These are phyloP conservation scores for Ceramica pisi DNA, from an alignment of 2,888 invertebrate species.

Conservation along the genomic window DNA sequence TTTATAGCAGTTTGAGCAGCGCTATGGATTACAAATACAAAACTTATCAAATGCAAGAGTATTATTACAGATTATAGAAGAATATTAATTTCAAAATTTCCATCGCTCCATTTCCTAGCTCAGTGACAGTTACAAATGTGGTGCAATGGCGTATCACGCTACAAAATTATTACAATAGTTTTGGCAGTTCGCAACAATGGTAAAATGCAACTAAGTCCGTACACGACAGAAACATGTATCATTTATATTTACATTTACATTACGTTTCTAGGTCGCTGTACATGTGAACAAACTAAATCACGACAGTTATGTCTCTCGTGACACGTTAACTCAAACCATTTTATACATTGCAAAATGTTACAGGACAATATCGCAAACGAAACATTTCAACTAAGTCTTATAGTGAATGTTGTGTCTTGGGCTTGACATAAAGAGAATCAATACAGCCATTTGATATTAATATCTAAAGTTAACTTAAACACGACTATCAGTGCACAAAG, in stretches of 20 bases:
- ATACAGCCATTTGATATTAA: constrained; percentile 86
- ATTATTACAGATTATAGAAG: constrained; percentile 16
- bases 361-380: constrained; percentile 72
- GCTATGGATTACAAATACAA: constrained; percentile 13
- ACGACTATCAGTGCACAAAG: constrained; percentile 88
- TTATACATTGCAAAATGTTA: constrained; percentile 75
- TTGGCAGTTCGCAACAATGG: constrained; percentile 90
- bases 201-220: constrained; percentile 88
- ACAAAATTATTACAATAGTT: constrained; percentile 88
- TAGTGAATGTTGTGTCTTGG: constrained; percentile 78
- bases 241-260: constrained; percentile 84
- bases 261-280: constrained; percentile 72
- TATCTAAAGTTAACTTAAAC: constrained; percentile 84
- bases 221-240: constrained; percentile 83
- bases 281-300: constrained; percentile 74
- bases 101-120: constrained; percentile 15
- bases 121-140: constrained; percentile 59
- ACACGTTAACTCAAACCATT: constrained; percentile 76
- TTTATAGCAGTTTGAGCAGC: constrained; percentile 54
- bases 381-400: constrained; percentile 78
- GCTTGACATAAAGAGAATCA: constrained; percentile 76
- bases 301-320: constrained; percentile 69
- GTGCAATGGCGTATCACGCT: constrained; percentile 73
- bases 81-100: constrained; percentile 17
- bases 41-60: constrained; percentile 28